A percentile compares a stretch with the other conserved stretches of the same genome.
Conservation (phyloP, 2,797 vertebrate genomes). For the Cyprinella venusta region DNA sequence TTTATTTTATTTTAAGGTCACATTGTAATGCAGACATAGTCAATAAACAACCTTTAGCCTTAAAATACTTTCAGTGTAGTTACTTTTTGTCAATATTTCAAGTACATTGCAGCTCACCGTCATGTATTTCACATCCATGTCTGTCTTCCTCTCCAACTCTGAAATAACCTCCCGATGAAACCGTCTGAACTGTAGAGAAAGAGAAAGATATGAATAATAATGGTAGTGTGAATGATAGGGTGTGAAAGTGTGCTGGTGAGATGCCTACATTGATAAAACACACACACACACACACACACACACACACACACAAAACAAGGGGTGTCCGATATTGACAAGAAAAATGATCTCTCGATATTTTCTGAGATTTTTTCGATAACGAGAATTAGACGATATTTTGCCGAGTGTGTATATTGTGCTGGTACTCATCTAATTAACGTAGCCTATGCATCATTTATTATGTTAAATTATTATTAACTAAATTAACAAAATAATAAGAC, state of each 20-base stretch:
- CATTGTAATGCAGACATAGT: neutral
- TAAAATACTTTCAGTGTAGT: neutral
- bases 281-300: neutral
- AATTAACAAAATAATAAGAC: too few relatives aligned
- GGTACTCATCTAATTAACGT: too few relatives aligned
- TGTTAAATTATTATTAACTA: too few relatives aligned
- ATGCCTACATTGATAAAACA: neutral
- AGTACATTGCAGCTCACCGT: slow-evolving; percentile 81
- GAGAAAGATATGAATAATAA: neutral
- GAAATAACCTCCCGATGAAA: slow-evolving; percentile 93
- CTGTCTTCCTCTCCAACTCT: slow-evolving; percentile 94
- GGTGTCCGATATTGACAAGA: too few relatives aligned
- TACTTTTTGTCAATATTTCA: neutral
- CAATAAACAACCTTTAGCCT: neutral
- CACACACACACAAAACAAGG: neutral
- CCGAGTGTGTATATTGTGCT: too few relatives aligned
- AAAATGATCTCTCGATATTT: too few relatives aligned
- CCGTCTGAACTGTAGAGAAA: slow-evolving; percentile 85
- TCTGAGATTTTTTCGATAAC: too few relatives aligned
- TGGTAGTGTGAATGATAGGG: neutral
- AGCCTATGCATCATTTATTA: too few relatives aligned
- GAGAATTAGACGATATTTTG: too few relatives aligned
- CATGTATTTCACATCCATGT: slow-evolving; percentile 97
- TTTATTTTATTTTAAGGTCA: neutral
- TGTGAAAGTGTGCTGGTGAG: neutral